phyloP scores from a whole-genome alignment of 2,797 vertebrate species.

The Acrossocheilus wenchowensis region DNA sequence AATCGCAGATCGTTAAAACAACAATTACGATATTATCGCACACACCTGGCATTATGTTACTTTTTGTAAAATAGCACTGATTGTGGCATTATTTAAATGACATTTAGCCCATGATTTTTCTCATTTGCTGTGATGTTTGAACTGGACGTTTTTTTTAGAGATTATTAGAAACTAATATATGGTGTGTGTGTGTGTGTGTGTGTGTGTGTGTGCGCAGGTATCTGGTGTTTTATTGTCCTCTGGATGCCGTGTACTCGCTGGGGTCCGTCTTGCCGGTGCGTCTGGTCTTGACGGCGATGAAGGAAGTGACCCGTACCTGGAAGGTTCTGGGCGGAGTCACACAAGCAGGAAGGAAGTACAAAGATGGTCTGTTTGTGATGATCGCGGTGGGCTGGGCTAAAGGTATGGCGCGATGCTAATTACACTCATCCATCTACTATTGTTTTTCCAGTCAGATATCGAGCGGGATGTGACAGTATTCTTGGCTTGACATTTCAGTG shows the following conservation, averaged over 20 bases:
- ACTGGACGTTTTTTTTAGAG: neutral
- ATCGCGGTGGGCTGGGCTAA: slow-evolving; percentile 85
- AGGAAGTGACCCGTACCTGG: slow-evolving; percentile 95
- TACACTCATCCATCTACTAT: neutral
- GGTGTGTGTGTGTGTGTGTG: neutral
- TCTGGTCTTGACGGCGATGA: slow-evolving; percentile 89
- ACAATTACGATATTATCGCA: too few species aligned
- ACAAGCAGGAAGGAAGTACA: slow-evolving; percentile 86
- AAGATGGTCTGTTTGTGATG: slow-evolving; percentile 90
- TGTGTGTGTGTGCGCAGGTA: slow-evolving; percentile 82
- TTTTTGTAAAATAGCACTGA: too few species aligned
- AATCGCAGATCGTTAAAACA: too few species aligned
- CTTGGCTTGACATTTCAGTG: slow-evolving; percentile 17
- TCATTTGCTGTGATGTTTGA: too few species aligned
- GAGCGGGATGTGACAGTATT: neutral
- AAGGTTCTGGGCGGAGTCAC: slow-evolving; percentile 89
- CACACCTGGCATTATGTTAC: too few species aligned
- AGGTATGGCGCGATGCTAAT: neutral
- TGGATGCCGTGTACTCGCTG: slow-evolving; percentile 82
- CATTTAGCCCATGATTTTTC: neutral
- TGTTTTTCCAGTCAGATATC: neutral
- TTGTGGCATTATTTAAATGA: too few species aligned
- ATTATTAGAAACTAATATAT: too few species aligned
- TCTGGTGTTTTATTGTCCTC: slow-evolving; percentile 91
- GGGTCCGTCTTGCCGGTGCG: slow-evolving; percentile 83